Conservation (phyloP, 2,888 invertebrate species). For the Macrophya annulata region DNA sequence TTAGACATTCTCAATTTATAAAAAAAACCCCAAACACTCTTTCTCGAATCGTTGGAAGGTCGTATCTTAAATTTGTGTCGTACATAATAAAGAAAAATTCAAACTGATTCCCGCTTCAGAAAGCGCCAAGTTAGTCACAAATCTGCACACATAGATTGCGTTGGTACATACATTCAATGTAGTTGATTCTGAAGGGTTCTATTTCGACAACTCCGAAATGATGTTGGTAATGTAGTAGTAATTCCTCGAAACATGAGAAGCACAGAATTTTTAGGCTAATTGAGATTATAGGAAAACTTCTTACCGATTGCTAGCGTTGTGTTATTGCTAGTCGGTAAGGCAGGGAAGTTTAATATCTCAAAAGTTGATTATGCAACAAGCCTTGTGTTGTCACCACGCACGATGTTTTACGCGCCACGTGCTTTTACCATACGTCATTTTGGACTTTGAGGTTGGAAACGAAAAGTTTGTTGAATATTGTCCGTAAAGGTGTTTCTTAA, state of each 20-base stretch:
- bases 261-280: neutral
- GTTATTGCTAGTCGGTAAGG: neutral
- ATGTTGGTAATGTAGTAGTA: too few species aligned
- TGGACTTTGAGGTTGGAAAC: neutral
- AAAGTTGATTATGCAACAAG: neutral
- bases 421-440: neutral
- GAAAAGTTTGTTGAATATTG: neutral
- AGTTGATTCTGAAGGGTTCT: too few species aligned
- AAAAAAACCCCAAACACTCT: neutral
- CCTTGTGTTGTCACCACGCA: neutral
- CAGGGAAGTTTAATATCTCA: neutral
- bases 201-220: too few species aligned
- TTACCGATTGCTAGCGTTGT: neutral
- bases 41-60: neutral
- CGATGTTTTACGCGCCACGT: neutral
- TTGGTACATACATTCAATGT: neutral
- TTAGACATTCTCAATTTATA: neutral
- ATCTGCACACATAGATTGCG: neutral
- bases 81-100: neutral
- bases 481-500: neutral
- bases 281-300: neutral
- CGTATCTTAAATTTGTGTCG: neutral
- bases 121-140: neutral
- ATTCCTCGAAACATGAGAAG: too few species aligned
- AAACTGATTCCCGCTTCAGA: constrained; percentile 14